Percentiles rank a stretch among this genome's conserved stretches.
phyloP scores from a whole-genome alignment of 2,888 invertebrate species.

The Cyclophora punctaria region DNA sequence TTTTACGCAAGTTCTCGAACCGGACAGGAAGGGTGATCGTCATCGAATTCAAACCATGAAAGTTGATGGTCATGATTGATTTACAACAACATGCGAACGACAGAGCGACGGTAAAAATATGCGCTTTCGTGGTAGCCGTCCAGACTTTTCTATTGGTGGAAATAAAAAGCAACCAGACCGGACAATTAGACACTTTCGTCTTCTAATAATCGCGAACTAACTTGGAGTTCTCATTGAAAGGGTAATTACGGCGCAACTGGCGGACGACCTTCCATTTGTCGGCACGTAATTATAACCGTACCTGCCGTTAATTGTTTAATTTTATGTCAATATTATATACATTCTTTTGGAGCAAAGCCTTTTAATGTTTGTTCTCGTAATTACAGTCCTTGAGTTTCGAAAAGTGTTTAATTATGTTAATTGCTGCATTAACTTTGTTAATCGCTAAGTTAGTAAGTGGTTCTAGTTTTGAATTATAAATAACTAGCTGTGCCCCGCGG shows the following conservation, averaged over 20 bases:
- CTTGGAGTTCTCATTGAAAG: slow-evolving; percentile 20
- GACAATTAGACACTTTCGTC: slow-evolving; percentile 43
- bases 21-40: slow-evolving; percentile 18
- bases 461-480: too few relatives aligned
- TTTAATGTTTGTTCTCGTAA: too few relatives aligned
- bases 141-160: slow-evolving; percentile 24
- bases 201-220: slow-evolving; percentile 26
- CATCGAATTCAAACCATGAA: slow-evolving; percentile 21
- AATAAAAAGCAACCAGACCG: slow-evolving; percentile 30
- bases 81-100: slow-evolving; percentile 17
- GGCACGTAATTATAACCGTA: not conserved
- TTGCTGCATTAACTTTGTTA: too few relatives aligned
- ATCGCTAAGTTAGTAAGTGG: too few relatives aligned
- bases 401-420: too few relatives aligned
- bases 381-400: too few relatives aligned
- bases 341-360: too few relatives aligned
- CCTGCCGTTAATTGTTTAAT: not conserved
- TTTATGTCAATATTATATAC: too few relatives aligned
- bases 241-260: slow-evolving; percentile 19
- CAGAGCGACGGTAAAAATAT: slow-evolving; percentile 11
- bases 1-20: slow-evolving; percentile 15
- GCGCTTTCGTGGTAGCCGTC: slow-evolving; percentile 15
- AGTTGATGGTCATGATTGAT: slow-evolving; percentile 32
- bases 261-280: too few relatives aligned
- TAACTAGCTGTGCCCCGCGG: too few relatives aligned